Base-by-base conservation (phyloP, 2,797 vertebrate species). In the Acipenser transmontanus region DNA sequence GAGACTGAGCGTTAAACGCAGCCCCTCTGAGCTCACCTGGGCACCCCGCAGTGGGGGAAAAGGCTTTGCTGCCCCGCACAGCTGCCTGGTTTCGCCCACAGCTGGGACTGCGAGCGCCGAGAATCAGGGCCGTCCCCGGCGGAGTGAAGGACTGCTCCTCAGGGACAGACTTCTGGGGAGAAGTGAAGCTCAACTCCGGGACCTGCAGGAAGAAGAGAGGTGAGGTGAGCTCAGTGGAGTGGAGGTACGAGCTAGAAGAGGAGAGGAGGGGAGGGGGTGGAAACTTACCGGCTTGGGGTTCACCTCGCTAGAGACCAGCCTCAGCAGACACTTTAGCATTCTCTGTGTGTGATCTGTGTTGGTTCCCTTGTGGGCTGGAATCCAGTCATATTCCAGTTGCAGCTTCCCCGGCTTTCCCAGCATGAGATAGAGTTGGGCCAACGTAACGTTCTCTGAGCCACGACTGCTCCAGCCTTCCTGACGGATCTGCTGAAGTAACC, bases 371-470 rank as follows among this genome's bases (percentile, higher is more conserved):
- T 85, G 52, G 70, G 87, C 85, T 2, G 89, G 75, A 80, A 95
- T 84, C 97, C 97, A 99, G 77, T 99, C 97, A 0, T 99, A 99
- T 69, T 99, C 97, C 67, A 99, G 85, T 86, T 95, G 95, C 80
- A 99, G 73, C 78, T 98, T 99, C 71, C 89, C 93, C 0, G 97
- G 97, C 78, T 98, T 98, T 75, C 97, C 97, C 77, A 95, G 92
- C 97, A 99, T 99, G 88, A 99, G 92, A 90, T 99, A 99, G 81
- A 99, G 90, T 89, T 99, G 97, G 0, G 97, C 97, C 81, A 99
- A 79, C 0, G 97, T 99, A 73, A 99, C 93, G 74, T 92, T 94
- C 76, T 97, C 96, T 0, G 93, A 91, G 10, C 92, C 94, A 50
- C 92, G 91, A 4, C 88, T 72, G 47, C 84, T 95, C 97, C 97